A percentile compares a stretch with the other conserved stretches of the same genome.
These are phyloP conservation scores for Hydrozoanthus tunicans DNA, from an alignment of 64 coral and sea anemone species.

Conservation along the genomic window DNA sequence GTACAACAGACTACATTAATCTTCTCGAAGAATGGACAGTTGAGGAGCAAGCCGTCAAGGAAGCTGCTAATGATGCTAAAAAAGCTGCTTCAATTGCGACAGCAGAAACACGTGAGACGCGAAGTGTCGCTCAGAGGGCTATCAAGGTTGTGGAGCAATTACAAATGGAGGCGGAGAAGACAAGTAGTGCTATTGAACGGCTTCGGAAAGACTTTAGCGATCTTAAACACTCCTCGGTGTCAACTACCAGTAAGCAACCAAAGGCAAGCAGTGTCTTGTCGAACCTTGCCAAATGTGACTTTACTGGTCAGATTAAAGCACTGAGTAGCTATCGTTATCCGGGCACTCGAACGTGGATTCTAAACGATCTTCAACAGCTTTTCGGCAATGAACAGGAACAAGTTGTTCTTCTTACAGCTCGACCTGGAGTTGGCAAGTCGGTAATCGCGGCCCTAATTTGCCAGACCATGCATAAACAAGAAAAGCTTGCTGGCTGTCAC, in stretches of 20 bases:
- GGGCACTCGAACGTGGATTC: constrained; percentile 46
- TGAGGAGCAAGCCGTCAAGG: constrained; percentile 22
- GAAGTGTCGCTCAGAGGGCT: constrained; percentile 1
- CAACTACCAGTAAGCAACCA: background rate
- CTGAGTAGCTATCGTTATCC: constrained; percentile 14
- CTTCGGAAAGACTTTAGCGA: constrained; percentile 34
- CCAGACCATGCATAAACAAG: constrained; percentile 36
- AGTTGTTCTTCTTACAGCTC: constrained; percentile 38
- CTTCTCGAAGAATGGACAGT: constrained; percentile 25
- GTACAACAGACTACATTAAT: constrained; percentile 5
- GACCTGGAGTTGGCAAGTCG: constrained; percentile 71
- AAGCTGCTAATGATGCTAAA: constrained; percentile 21
- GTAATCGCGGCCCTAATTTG: constrained; percentile 60
- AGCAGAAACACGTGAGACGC: constrained; percentile 22
- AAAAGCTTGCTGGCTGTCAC: constrained; percentile 62
- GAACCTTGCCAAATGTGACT: constrained; percentile 50
- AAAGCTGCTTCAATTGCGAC: constrained; percentile 5
- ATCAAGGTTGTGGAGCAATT: constrained; percentile 39
- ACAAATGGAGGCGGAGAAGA: constrained; percentile 24
- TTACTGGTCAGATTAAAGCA: constrained; percentile 21
- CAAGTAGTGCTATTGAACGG: constrained; percentile 6
- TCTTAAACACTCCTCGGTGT: background rate
- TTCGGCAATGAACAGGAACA: background rate
- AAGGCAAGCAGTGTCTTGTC: constrained; percentile 8
- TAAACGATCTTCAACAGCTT: constrained; percentile 21